phyloP scores from a whole-genome alignment of 2,888 invertebrate species.

The Linnaemya tessellans region DNA sequence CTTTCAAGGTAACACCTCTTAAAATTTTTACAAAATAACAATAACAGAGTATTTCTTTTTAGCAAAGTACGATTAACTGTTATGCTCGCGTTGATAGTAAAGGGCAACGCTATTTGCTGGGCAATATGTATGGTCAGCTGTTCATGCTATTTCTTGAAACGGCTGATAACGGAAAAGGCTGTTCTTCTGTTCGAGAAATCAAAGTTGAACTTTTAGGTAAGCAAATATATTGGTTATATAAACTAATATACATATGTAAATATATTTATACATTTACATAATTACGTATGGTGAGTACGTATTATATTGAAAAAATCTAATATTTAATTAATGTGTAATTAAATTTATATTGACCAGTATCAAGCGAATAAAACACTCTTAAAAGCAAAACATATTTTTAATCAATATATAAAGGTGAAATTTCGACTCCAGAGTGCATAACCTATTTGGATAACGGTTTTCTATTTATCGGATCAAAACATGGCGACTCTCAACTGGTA shows the following conservation, averaged over 20 bases:
- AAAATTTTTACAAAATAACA: not conserved
- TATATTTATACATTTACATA: too few relatives aligned
- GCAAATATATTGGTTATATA: conserved; percentile 23
- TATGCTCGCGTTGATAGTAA: conserved; percentile 96
- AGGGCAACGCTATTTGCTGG: conserved; percentile 94
- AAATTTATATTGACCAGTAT: not conserved
- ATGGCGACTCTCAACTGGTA: conserved; percentile 98
- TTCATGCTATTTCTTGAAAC: conserved; percentile 97
- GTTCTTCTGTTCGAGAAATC: conserved; percentile 92
- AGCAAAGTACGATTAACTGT: conserved; percentile 97
- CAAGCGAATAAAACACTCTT: not conserved
- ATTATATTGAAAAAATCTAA: not conserved
- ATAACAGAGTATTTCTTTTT: conserved; percentile 74
- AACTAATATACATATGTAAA: too few relatives aligned
- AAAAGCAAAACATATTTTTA: not conserved
- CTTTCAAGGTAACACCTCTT: conserved; percentile 89
- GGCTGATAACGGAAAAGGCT: conserved; percentile 90
- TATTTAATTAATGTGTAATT: too few relatives aligned
- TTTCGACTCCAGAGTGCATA: conserved; percentile 97
- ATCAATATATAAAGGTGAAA: conserved; percentile 86
- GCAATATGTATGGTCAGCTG: conserved; percentile 96
- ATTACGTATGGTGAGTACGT: too few relatives aligned
- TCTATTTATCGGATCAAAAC: conserved; percentile 96
- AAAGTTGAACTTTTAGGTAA: conserved; percentile 95
- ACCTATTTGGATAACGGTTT: conserved; percentile 99